Base-by-base conservation (phyloP, 2,888 invertebrate species). In the Ectemnius lituratus region DNA sequence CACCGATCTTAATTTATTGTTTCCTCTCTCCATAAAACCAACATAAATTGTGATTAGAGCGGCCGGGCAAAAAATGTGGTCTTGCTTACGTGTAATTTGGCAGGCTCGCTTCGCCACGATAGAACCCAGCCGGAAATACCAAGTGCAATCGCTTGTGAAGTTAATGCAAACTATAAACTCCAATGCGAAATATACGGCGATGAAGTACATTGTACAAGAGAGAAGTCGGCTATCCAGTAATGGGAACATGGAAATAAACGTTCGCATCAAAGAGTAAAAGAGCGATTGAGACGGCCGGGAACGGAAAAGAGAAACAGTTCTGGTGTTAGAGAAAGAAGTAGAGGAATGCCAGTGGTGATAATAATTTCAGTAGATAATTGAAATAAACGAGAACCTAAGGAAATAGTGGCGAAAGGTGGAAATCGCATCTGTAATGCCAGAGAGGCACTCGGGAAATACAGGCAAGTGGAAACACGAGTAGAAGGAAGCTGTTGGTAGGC, bases 391-490 rank as follows among this genome's bases (percentile, higher is more conserved):
- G 62, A 65, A 46, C 14, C 11, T 20, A 20, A 37, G 28, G 61
- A 64, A 61, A 72, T 56, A 62, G 62, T 78, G 59, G 37, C 5
- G 37, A 37, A 11, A 37, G 37, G 8, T 8, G 37, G 37, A 37
- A 37, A 37, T 37, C 37, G 37, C 37, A 37, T 37, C 37, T 11
- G 37, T 6, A 4, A 52, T 14, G 13, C 2, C 52, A 13, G 16
- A 16, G 52, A 52, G 16, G 4, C 6, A 13, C 6, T 13, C 8
- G n/a, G 16, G n/a, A 52, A 16, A 11, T 16, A 16, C 8, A 52
- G 52, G 16, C 52, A 27, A 58, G 58, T 14, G 58, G 14, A 23
- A 37, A 20, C 11, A 23, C 11, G 18, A 62, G 59, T 61, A 27
- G 45, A 37, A 16, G 18, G 14, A 28, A 28, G 4, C 45, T 27